Conservation (phyloP, 2,888 invertebrate species). For the Tinea semifulvella region DNA sequence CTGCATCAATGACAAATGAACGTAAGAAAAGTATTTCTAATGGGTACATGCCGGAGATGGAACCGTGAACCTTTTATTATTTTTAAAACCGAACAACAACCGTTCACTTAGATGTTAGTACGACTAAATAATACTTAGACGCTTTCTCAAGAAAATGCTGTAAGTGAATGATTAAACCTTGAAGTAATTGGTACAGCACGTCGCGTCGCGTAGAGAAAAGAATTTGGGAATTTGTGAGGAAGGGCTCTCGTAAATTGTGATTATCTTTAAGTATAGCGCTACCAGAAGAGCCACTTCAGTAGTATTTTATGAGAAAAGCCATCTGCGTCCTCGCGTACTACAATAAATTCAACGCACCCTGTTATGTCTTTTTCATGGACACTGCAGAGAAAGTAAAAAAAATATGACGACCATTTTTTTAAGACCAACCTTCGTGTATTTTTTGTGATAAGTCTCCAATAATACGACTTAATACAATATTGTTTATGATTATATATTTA, state of each 20-base stretch:
- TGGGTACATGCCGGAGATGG: no score
- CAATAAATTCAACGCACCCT: conserved; percentile 60
- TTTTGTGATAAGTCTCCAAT: no score
- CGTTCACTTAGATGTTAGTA: no score
- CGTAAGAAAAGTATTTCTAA: no score
- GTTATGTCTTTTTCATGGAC: conserved; percentile 64
- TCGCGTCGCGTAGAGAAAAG: conserved; percentile 39
- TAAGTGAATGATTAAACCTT: conserved; percentile 40
- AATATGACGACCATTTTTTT: conserved; percentile 45
- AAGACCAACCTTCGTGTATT: conserved; percentile 1
- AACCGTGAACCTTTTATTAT: no score
- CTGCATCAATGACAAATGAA: no score
- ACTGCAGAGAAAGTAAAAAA: conserved; percentile 42
- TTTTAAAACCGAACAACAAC: no score
- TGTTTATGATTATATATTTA: no score
- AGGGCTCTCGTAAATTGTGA: conserved; percentile 60
- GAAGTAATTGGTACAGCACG: conserved; percentile 45
- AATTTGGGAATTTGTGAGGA: conserved; percentile 41
- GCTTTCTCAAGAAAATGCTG: not conserved
- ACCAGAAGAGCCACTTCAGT: conserved; percentile 52
- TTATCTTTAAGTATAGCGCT: conserved; percentile 60
- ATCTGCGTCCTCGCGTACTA: conserved; percentile 57
- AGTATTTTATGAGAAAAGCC: conserved; percentile 62
- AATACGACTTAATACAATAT: no score
- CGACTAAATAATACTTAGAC: no score